These are phyloP conservation scores for Melipona quadrifasciata DNA, from an alignment of 1,140 invertebrate genomes.

Conservation along the genomic window DNA sequence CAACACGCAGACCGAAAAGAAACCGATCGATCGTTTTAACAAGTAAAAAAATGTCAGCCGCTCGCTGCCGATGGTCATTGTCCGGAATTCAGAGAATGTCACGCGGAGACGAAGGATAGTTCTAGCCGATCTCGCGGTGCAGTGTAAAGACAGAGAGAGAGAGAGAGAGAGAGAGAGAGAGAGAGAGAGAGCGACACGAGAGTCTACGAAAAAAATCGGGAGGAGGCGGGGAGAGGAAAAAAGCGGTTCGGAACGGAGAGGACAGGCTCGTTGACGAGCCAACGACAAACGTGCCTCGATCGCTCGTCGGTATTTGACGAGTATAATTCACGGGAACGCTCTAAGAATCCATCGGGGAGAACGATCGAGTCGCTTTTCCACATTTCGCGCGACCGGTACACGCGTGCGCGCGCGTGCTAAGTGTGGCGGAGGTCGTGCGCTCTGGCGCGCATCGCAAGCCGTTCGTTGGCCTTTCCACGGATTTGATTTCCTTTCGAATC, in stretches of 20 bases:
- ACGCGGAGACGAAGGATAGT: not conserved
- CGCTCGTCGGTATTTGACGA: not conserved
- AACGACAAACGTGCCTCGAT: conserved; percentile 21
- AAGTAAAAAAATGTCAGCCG: not conserved
- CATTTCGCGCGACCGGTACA: conserved; percentile 15
- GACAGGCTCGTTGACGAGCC: conserved; percentile 21
- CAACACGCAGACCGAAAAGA: not conserved
- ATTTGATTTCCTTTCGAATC: conserved; percentile 71
- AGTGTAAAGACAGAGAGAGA: no score
- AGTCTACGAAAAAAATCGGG: conserved; percentile 41
- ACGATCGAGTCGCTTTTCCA: conserved; percentile 23
- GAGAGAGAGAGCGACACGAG: not conserved
- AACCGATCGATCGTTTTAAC: conserved; percentile 5
- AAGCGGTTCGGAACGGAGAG: conserved; percentile 36
- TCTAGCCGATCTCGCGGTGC: no score
- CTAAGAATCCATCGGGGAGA: conserved; percentile 36
- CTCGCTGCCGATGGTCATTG: not conserved
- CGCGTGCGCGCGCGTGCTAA: not conserved
- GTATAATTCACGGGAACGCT: conserved; percentile 45
- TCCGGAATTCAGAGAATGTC: conserved; percentile 16
- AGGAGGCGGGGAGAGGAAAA: conserved; percentile 29
- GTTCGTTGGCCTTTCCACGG: conserved; percentile 70
- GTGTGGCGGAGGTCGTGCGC: conserved; percentile 23
- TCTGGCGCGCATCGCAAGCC: conserved; percentile 51
- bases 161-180: no score